Base-by-base conservation (phyloP, 1,140 invertebrate genomes). In the Zaprionus nigranus region DNA sequence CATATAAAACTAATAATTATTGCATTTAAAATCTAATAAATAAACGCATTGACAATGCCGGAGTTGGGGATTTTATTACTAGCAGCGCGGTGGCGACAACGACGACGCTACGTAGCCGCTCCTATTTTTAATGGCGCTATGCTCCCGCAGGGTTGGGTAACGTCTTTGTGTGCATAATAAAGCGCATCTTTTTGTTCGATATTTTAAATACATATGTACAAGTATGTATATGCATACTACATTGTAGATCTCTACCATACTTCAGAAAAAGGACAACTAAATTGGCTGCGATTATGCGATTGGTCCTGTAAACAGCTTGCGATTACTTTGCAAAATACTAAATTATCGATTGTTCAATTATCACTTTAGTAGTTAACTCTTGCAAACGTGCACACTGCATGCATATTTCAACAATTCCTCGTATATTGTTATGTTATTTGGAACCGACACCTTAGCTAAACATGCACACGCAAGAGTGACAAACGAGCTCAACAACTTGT, bases 1-100 rank as follows among this genome's bases (percentile, higher is more conserved):
- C 85, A 90, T 90, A 90, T 86, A 88, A 87, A 88, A 90, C 72
- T 79, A 88, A 91, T 91, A 91, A 91, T 91, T 91, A 91, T 91
- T 91, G 88, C 87, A 88, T 91, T 91, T 91, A 91, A 91, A 91
- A 91, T 91, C 83, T 91, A 91, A 91, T 91, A 91, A 91, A 91
- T 91, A 88, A 84, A 54, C 71, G 85, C 81, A 88, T 88, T 88
- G 84, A 88, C 84, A 90, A 84, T 24, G 62, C 79, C 79, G 83
- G 79, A 87, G 83, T 86, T 87, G 60, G 65, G 62, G 40, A 72
- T 72, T 65, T 46, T 46, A 46, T 46, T 64, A 20, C 38, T n/a
- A 51, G 20, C 58, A 54, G 30, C 17, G 17, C 12, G 28, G 6
- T 20, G 17, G 20, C 26, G 17, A 17, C 34, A 1, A 4, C 4